These are phyloP conservation scores for Sycophila sp. DNA, from an alignment of 1,140 invertebrate species.

Conservation along the genomic window DNA sequence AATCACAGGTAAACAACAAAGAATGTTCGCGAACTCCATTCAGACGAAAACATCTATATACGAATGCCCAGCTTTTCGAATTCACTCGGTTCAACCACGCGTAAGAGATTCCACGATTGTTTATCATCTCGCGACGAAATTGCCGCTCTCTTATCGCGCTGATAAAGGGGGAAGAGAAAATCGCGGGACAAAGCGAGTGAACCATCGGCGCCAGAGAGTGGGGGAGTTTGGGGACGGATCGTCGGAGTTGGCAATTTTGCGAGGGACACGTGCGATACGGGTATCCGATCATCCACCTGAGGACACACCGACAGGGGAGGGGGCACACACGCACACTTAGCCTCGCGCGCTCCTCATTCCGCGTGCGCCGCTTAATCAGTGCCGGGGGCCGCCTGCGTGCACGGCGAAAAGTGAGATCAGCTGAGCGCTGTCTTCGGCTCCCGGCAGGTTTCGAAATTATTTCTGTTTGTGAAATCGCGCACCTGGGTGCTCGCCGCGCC, in stretches of 20 bases:
- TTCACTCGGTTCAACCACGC: background rate
- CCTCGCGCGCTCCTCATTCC: background rate
- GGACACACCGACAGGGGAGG: background rate
- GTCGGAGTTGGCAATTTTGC: conserved; percentile 2
- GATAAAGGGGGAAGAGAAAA: conserved; percentile 3
- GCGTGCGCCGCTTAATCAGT: conserved; percentile 3
- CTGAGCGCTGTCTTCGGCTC: background rate
- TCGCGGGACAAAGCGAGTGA: background rate
- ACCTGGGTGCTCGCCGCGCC: background rate
- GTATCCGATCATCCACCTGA: conserved; percentile 23
- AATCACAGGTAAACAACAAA: too few species aligned
- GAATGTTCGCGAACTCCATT: too few species aligned
- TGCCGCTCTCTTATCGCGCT: background rate
- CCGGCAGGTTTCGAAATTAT: background rate
- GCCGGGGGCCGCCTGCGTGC: background rate
- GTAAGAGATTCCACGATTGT: background rate
- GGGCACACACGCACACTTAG: background rate
- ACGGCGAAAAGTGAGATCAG: conserved; percentile 21
- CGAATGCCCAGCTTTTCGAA: too few species aligned
- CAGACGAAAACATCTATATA: background rate
- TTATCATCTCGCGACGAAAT: conserved; percentile 4
- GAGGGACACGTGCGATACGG: background rate
- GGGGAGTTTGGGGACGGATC: background rate
- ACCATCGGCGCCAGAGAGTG: background rate
- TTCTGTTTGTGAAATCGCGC: background rate